Conservation (phyloP, 2,797 vertebrate species). For the Sebastes paucispinis region DNA sequence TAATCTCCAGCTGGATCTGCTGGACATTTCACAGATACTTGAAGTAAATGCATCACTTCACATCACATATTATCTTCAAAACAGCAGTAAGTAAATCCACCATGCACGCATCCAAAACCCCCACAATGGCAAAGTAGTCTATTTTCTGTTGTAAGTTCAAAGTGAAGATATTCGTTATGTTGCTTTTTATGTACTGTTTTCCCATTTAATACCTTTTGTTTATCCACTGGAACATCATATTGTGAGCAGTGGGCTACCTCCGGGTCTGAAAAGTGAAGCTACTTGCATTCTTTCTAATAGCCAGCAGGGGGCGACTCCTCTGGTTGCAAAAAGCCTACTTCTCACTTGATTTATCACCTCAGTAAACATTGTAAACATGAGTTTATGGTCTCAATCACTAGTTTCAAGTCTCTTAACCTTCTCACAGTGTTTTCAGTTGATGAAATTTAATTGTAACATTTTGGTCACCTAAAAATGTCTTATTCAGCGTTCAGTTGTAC, state of each 20-base stretch:
- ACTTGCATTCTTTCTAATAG: too few species aligned
- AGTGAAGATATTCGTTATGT: background rate
- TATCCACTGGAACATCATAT: background rate
- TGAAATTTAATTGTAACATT: too few species aligned
- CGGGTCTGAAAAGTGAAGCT: too few species aligned
- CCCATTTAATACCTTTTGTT: background rate
- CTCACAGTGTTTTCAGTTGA: too few species aligned
- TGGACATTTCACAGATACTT: conserved; percentile 12
- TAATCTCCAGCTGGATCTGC: conserved; percentile 12
- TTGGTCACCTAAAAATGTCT: too few species aligned
- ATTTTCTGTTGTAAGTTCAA: background rate
- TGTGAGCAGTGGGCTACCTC: background rate
- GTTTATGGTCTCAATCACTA: too few species aligned
- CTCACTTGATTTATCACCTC: too few species aligned
- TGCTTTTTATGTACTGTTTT: background rate
- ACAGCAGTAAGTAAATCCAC: background rate
- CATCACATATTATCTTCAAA: background rate
- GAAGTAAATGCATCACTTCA: conserved; percentile 9
- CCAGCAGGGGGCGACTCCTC: too few species aligned
- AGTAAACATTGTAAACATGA: too few species aligned
- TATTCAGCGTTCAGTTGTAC: too few species aligned
- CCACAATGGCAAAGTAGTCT: background rate
- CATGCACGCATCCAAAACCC: background rate
- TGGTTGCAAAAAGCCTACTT: too few species aligned
- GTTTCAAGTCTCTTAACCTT: too few species aligned